phyloP scores from a whole-genome alignment of 35 echinoderm and acorn worm species.

The Apostichopus japonicus region DNA sequence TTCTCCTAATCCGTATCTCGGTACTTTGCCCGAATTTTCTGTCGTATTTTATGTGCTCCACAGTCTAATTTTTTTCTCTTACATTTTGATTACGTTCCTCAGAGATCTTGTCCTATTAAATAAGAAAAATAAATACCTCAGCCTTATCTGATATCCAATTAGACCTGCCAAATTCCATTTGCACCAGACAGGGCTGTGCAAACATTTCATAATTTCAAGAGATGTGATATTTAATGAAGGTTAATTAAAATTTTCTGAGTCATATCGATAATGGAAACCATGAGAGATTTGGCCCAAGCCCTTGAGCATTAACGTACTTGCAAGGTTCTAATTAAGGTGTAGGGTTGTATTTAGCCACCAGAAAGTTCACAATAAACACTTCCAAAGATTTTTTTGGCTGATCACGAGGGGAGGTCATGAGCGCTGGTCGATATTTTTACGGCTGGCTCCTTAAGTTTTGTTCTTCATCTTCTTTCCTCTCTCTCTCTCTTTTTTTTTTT shows the following conservation, averaged over 20 bases:
- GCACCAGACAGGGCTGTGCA: conserved; percentile 58
- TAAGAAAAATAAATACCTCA: conserved; percentile 64
- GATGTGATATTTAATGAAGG: conserved; percentile 66
- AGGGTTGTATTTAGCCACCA: conserved; percentile 55
- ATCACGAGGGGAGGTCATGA: conserved; percentile 45
- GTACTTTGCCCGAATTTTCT: conserved; percentile 11
- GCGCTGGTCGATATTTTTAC: conserved; percentile 55
- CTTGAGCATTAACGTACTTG: conserved; percentile 56
- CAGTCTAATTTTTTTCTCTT: conserved; percentile 30
- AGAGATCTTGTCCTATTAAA: conserved; percentile 58
- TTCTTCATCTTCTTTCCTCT: background rate
- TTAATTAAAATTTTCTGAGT: conserved; percentile 67
- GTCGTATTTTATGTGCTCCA: conserved; percentile 16
- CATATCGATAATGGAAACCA: conserved; percentile 61
- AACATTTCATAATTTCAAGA: conserved; percentile 65
- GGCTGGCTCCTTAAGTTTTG: conserved; percentile 24
- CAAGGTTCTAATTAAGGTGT: conserved; percentile 63
- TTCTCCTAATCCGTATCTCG: background rate
- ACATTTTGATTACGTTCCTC: conserved; percentile 56
- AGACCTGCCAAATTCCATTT: conserved; percentile 63
- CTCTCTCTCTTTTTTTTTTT: background rate
- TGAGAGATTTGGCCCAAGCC: conserved; percentile 50
- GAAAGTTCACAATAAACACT: conserved; percentile 60
- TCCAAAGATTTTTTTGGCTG: conserved; percentile 41
- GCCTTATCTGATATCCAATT: conserved; percentile 62